These are phyloP conservation scores for Odiellus spinosus DNA, from an alignment of 2,888 invertebrate genomes.

Conservation along the genomic window DNA sequence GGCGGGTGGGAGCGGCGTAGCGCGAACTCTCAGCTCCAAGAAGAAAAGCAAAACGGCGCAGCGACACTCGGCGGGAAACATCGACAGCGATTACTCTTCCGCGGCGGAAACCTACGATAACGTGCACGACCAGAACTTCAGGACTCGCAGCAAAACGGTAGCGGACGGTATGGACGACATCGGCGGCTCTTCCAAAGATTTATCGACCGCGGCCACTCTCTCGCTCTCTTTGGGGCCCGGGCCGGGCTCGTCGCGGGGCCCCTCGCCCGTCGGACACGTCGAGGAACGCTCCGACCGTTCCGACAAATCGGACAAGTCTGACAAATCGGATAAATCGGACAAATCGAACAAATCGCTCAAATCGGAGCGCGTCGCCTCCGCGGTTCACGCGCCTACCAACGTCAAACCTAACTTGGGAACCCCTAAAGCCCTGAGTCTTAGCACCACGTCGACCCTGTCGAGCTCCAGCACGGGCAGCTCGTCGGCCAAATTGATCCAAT, in stretches of 20 bases:
- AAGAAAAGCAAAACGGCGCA: slow-evolving; percentile 58
- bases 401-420: slow-evolving; percentile 59
- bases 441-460: slow-evolving; percentile 83
- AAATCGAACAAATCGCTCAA: slow-evolving; percentile 11
- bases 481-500: slow-evolving; percentile 70
- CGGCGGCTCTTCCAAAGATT: slow-evolving; percentile 24
- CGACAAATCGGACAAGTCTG: slow-evolving; percentile 18
- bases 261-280: slow-evolving; percentile 17
- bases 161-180: slow-evolving; percentile 51
- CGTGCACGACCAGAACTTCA: slow-evolving; percentile 37
- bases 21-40: slow-evolving; percentile 57
- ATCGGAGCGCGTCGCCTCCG: background rate
- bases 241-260: slow-evolving; percentile 16
- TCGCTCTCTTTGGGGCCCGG: slow-evolving; percentile 18
- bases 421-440: slow-evolving; percentile 81
- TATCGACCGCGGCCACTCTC: slow-evolving; percentile 14
- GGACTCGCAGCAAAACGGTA: slow-evolving; percentile 77
- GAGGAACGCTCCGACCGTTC: slow-evolving; percentile 15
- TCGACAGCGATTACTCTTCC: slow-evolving; percentile 51
- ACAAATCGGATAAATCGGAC: slow-evolving; percentile 14
- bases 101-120: slow-evolving; percentile 36
- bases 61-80: slow-evolving; percentile 64
- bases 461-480: slow-evolving; percentile 86
- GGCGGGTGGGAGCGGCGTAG: too few relatives aligned
- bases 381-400: slow-evolving; percentile 17